A percentile compares a stretch with the other conserved stretches of the same genome.
phyloP scores from a whole-genome alignment of 2,113 vertebrate species.

The Cyrtonyx montezumae region DNA sequence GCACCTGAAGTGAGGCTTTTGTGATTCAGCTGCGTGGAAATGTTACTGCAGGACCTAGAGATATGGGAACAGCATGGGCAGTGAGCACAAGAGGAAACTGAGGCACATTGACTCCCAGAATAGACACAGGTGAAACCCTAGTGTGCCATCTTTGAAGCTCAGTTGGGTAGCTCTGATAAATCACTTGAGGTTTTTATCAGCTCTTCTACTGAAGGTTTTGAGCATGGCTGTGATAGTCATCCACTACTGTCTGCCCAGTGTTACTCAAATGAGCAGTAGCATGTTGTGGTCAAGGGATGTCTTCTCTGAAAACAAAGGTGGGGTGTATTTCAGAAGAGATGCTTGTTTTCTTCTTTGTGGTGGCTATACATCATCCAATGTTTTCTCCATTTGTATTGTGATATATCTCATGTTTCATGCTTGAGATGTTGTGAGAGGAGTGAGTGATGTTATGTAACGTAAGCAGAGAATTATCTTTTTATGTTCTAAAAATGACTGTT shows the following conservation, averaged over 20 bases:
- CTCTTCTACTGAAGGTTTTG: neutral
- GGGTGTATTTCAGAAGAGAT: neutral
- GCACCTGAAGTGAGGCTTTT: neutral
- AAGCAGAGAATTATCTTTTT: conserved; percentile 50
- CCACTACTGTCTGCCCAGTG: neutral
- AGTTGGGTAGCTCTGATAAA: neutral
- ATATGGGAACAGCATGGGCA: neutral
- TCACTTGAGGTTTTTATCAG: neutral
- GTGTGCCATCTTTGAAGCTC: neutral
- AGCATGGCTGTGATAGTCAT: accelerated
- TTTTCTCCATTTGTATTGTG: conserved; percentile 35
- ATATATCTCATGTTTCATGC: conserved; percentile 37
- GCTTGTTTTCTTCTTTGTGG: neutral
- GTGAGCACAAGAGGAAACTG: neutral
- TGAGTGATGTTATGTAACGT: conserved; percentile 70
- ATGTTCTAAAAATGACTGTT: conserved; percentile 66
- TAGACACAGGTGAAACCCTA: neutral
- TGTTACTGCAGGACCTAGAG: neutral
- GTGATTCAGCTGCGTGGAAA: neutral
- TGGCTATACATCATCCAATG: conserved; percentile 33
- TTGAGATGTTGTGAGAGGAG: conserved; percentile 41
- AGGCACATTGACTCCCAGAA: neutral
- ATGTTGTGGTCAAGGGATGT: neutral
- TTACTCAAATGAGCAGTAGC: neutral
- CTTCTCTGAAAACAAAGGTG: neutral